Evolutionary conservation across 2,797 vertebrate genomes (phyloP), one percentile per base, ranked within the genome.

Genomic region (Macrochelys suwanniensis): DNA sequence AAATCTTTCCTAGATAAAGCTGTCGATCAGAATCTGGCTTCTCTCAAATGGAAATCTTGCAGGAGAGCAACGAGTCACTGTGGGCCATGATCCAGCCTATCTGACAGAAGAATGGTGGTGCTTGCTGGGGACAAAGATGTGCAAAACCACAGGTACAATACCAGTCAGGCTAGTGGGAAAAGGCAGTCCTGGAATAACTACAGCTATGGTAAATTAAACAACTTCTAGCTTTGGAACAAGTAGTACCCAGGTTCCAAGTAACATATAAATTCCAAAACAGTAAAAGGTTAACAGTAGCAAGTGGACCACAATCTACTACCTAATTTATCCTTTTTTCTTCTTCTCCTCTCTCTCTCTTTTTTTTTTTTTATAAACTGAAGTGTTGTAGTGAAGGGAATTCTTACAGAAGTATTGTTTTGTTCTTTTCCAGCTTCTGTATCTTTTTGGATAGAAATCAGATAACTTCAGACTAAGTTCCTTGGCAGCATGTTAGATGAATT

Each of bases 61-160:
- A 74, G 23, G 11, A n/a, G 3, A 4, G 23, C 42, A 88, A 68
- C 0, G 92, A 28, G n/a, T 89, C 11, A 65, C 57, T 25, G 21
- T 0, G 2, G 37, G 28, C 13, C 56, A n/a, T 37, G 65, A 79
- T 50, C 56, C 61, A n/a, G 3, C 47, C 33, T 0, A 0, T 12
- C 6, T 74, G 81, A 6, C 17, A 47, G 31, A 90, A 61, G 19
- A 71, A 71, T 21, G 15, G 5, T 28, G 7, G 21, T 16, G 13
- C 4, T 76, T 1, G 0, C 9, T 37, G 65, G n/a, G 9, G 65
- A 68, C n/a, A 21, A 65, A 28, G 31, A 23, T 68, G n/a, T 68
- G 65, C 19, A 71, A 71, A 71, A 71, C 37, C 37, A 42, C 21
- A 42, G 5, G 37, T 33, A 37, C n/a, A 21, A 71, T 23, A 19